A percentile compares a stretch with the other conserved stretches of the same genome.
Conservation (phyloP, 2,888 invertebrate species). For the Noctua pronuba region DNA sequence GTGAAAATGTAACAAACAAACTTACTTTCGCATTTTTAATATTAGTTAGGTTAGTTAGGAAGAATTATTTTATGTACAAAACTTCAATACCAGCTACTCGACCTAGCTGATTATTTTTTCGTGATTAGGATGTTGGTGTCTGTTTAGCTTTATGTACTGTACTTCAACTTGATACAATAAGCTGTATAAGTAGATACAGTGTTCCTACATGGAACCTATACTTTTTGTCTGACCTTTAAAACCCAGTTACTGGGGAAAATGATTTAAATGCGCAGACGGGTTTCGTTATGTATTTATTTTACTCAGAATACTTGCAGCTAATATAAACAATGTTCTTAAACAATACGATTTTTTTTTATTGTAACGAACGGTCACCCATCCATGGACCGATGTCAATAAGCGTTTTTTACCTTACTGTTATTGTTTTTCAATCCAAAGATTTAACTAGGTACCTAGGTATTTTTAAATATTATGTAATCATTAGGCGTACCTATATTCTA, state of each 20-base stretch:
- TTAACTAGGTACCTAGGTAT: background rate
- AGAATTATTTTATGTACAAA: no score
- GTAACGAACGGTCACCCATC: background rate
- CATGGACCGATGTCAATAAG: background rate
- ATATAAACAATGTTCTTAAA: no score
- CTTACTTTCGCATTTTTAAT: no score
- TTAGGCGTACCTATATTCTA: background rate
- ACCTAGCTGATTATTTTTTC: no score
- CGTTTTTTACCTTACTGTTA: background rate
- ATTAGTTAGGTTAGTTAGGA: no score
- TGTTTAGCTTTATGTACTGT: background rate
- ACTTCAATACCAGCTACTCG: no score
- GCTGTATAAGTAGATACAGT: background rate
- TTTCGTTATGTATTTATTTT: no score
- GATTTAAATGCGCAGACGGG: no score
- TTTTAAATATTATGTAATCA: background rate
- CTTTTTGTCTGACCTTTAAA: background rate
- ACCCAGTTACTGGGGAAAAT: background rate
- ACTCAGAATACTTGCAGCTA: no score
- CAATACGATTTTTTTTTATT: no score
- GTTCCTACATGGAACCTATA: background rate
- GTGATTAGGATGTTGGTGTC: background rate
- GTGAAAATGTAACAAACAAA: no score
- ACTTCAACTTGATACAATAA: background rate
- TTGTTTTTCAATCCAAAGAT: background rate